Evolutionary conservation across 2,113 vertebrate genomes (phyloP), one percentile per base, ranked within the genome.

Genomic region (Callaeas wilsoni): DNA sequence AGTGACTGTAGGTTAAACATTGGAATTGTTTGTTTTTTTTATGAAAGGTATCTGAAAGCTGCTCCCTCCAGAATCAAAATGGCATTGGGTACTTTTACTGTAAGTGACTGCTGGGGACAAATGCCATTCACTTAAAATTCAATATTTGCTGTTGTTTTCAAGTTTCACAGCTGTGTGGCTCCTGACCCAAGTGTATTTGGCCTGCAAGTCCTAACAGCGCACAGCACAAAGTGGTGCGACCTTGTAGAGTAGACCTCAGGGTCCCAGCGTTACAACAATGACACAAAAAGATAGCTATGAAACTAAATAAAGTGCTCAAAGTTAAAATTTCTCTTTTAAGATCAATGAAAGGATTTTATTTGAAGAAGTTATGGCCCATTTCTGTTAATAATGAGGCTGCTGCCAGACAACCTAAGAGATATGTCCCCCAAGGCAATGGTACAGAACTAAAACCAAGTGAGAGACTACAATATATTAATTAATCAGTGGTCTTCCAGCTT

Each of bases 241-340:
- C 33, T 62, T 76, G 74, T 5, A 62, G 20, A 86, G 41, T 4
- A 74, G 67, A 90, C n/a, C 16, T 26, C 55, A 57, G 57, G 25
- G 70, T 90, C n/a, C 41, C 20, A 57, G 67, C 7, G 1, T 83
- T 74, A 83, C 12, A 93, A 37, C 8, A 46, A 63, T 16, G 42
- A 39, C 63, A 77, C 9, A 57, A 49, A 92, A 74, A 65, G 41
- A 88, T 14, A 56, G 37, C 26, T 46, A 60, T 1, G 6, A 84
- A 93, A 70, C 19, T 10, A 70, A 87, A 84, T 65, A 81, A 80
- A 95, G 75, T 73, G 33, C 57, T 95, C 74, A 90, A 87, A 94
- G 84, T 79, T 78, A 95, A 75, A 93, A 64, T 63, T 94, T 82
- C 65, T 91, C 87, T 78, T 95, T 93, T 75, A 94, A 94, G 84